Percentiles rank a stretch among this genome's conserved stretches.
Conservation (phyloP, 1,140 invertebrate genomes). For the Saxidomus purpurata region DNA sequence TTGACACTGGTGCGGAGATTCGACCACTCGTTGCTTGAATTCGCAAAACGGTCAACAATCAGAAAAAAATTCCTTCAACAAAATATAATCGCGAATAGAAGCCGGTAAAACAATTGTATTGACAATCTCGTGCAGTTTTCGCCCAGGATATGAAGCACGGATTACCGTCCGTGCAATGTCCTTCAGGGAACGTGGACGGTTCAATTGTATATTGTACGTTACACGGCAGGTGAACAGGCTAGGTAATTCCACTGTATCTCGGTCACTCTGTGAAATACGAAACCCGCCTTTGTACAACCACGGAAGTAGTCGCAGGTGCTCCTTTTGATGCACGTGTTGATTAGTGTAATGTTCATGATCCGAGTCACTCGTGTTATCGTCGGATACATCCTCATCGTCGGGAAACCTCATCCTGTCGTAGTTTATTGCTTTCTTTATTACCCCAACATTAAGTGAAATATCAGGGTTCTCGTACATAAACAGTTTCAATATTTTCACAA, state of each 20-base stretch:
- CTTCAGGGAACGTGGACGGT: not conserved
- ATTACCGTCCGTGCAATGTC: not conserved
- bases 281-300: constrained; percentile 13
- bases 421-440: not conserved
- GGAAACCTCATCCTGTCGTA: constrained; percentile 11
- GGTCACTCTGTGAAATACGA: not conserved
- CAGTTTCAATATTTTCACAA: not conserved
- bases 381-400: not conserved
- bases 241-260: not conserved
- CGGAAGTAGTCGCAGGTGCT: not conserved
- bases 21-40: no score
- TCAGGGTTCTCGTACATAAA: not conserved
- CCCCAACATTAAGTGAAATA: not conserved
- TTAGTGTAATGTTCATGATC: no score
- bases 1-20: no score
- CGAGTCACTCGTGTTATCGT: not conserved
- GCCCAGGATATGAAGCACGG: not conserved
- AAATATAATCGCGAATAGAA: constrained; percentile 25
- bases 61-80: not conserved
- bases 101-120: not conserved
- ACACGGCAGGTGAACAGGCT: not conserved
- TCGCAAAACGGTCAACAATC: no score
- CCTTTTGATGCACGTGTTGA: not conserved
- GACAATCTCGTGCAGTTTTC: not conserved
- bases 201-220: not conserved